phyloP scores from a whole-genome alignment of 2,888 invertebrate species.

The Dynastes maya region DNA sequence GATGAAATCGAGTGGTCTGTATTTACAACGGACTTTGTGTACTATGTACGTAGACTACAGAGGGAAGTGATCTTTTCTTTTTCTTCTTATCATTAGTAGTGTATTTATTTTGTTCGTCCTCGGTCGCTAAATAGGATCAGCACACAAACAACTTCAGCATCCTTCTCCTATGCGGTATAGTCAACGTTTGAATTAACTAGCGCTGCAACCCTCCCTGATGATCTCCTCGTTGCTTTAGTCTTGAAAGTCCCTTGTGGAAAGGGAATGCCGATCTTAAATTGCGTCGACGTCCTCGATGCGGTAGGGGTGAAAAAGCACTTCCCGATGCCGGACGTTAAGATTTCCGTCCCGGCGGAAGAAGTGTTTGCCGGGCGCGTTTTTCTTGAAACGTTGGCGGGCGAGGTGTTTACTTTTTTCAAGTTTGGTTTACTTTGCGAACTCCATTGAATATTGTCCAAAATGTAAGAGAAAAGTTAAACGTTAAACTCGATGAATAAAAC shows the following conservation, averaged over 20 bases:
- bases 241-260: neutral
- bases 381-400: neutral
- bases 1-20: too few species aligned
- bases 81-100: too few species aligned
- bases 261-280: neutral
- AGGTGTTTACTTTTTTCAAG: neutral
- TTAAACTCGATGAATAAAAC: slow-evolving; percentile 6
- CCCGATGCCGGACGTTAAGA: neutral
- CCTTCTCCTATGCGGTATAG: neutral
- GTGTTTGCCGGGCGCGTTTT: neutral
- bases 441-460: neutral
- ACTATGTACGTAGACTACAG: too few species aligned
- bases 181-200: neutral
- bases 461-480: neutral
- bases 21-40: too few species aligned
- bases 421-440: neutral
- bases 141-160: neutral
- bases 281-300: neutral
- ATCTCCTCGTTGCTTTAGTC: neutral
- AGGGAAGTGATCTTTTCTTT: too few species aligned
- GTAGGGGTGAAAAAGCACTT: neutral
- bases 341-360: neutral
- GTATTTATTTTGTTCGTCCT: neutral
- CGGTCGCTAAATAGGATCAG: slow-evolving; percentile 3
- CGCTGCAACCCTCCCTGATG: neutral